phyloP scores from a whole-genome alignment of 2,113 vertebrate species.

The Pteropus alecto region DNA sequence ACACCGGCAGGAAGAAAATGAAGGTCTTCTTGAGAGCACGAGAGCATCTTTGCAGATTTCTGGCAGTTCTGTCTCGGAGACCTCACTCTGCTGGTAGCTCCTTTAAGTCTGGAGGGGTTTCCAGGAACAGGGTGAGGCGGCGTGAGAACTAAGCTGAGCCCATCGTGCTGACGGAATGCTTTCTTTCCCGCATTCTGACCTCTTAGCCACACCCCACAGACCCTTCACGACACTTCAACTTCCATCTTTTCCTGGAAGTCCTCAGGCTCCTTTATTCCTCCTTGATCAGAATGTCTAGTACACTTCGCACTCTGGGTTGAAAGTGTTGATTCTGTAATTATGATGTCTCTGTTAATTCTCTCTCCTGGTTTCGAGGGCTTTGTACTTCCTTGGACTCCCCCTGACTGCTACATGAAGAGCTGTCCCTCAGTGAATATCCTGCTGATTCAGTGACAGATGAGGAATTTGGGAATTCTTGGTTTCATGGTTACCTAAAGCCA shows the following conservation, averaged over 20 bases:
- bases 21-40: background rate
- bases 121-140: background rate
- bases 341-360: background rate
- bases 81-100: background rate
- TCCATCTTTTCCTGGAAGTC: background rate
- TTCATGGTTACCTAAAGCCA: background rate
- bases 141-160: background rate
- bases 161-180: too few relatives aligned
- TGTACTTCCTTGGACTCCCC: background rate
- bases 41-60: background rate
- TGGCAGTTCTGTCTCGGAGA: background rate
- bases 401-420: background rate
- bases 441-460: background rate
- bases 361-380: background rate
- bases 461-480: background rate
- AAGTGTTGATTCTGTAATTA: background rate
- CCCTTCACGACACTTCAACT: background rate
- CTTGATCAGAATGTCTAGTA: background rate
- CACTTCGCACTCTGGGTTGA: background rate
- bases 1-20: background rate
- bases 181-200: background rate
- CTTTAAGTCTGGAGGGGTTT: background rate
- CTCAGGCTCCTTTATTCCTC: background rate
- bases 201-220: background rate
- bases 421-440: background rate